Percentiles rank a stretch among this genome's conserved stretches.
Evolutionary conservation across 1,140 invertebrate genomes (phyloP).

Genomic region (Ostrea denselamellosa): DNA sequence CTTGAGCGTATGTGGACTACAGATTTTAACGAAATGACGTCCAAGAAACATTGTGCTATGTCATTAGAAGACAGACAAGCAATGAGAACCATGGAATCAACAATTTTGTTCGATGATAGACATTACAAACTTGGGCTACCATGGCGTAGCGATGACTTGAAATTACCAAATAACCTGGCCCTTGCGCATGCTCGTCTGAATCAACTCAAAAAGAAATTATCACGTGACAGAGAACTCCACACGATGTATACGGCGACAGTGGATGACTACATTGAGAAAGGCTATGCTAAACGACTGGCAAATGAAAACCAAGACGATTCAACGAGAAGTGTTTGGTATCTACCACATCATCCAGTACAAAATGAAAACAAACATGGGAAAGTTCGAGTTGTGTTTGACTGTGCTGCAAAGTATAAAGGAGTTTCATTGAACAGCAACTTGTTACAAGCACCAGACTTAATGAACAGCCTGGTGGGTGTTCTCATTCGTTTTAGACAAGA

Average conservation of each 20-base stretch:
- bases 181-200: slow-evolving; percentile 47
- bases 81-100: too few relatives aligned
- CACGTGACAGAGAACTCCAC: not conserved
- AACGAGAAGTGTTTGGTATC: slow-evolving; percentile 56
- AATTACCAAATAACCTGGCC: slow-evolving; percentile 40
- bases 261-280: slow-evolving; percentile 42
- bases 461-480: slow-evolving; percentile 64
- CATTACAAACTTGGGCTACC: slow-evolving; percentile 57
- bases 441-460: slow-evolving; percentile 66
- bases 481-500: slow-evolving; percentile 66
- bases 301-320: not conserved
- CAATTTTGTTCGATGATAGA: slow-evolving; percentile 38
- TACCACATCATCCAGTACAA: slow-evolving; percentile 62
- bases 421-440: slow-evolving; percentile 65
- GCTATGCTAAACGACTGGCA: slow-evolving; percentile 3
- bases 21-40: too few relatives aligned
- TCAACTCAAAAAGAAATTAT: slow-evolving; percentile 47
- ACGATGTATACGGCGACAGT: slow-evolving; percentile 40
- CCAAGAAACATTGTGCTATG: too few relatives aligned
- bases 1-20: too few relatives aligned
- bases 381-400: too few relatives aligned
- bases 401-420: slow-evolving; percentile 52
- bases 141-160: not conserved
- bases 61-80: too few relatives aligned
- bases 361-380: too few relatives aligned